phyloP scores from a whole-genome alignment of 2,113 vertebrate genomes.

The Puffinus mauretanicus region DNA sequence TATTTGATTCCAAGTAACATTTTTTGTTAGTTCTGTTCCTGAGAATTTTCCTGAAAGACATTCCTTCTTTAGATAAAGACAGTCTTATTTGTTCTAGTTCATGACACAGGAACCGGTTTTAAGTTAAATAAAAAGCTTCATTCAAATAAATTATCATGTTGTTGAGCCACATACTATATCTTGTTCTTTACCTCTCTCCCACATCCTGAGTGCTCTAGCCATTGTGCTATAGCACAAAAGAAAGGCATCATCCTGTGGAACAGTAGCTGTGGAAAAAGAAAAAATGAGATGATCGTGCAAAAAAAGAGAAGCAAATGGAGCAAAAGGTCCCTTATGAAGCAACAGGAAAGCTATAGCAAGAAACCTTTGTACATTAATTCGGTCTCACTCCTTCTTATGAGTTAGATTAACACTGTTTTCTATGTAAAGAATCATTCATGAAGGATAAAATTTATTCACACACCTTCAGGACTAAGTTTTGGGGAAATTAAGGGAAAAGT shows the following conservation, averaged over 20 bases:
- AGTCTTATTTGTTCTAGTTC: background rate
- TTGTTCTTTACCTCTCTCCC: background rate
- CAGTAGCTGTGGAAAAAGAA: background rate
- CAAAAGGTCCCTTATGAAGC: background rate
- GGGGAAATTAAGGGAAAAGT: background rate
- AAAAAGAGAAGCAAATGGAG: background rate
- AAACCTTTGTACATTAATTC: background rate
- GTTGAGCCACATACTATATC: background rate
- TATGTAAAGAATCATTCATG: background rate
- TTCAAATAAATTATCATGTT: background rate
- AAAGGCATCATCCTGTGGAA: background rate
- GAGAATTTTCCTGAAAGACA: background rate
- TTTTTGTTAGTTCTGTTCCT: background rate
- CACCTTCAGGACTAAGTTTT: background rate
- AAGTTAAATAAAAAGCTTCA: background rate
- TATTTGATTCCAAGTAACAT: background rate
- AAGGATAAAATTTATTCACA: background rate
- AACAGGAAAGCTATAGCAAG: background rate
- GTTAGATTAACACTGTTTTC: background rate
- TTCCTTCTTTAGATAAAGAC: background rate
- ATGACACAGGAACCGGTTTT: background rate
- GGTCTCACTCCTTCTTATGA: background rate
- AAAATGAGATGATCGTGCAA: background rate
- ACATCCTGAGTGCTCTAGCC: background rate
- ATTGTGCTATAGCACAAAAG: background rate